Percentiles rank a stretch among this genome's conserved stretches.
Evolutionary conservation across 2,113 vertebrate genomes (phyloP).

Genomic region (Cephalophus harveyi): DNA sequence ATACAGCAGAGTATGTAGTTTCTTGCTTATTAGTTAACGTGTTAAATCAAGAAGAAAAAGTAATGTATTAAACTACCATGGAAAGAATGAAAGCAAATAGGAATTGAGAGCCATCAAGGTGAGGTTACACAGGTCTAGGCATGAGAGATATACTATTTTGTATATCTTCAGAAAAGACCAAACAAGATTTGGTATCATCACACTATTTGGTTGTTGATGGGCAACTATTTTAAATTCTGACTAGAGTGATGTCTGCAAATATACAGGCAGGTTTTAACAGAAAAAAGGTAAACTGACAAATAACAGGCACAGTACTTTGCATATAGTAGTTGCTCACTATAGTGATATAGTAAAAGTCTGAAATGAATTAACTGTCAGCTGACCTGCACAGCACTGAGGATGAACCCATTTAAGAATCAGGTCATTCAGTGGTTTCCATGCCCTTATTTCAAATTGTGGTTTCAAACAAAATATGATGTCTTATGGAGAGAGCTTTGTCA

Average conservation of each 20-base stretch:
- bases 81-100: slow-evolving; percentile 31
- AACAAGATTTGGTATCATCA: neutral
- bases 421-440: neutral
- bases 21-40: slow-evolving; percentile 22
- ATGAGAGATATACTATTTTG: neutral
- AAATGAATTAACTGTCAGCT: slow-evolving; percentile 25
- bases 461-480: slow-evolving; percentile 35
- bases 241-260: neutral
- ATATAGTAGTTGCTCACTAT: neutral
- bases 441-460: slow-evolving; percentile 26
- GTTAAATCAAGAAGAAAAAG: slow-evolving; percentile 4
- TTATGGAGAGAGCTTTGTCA: neutral
- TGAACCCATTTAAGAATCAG: neutral
- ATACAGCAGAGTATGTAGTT: neutral
- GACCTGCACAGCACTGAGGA: neutral
- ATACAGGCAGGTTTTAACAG: neutral
- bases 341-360: neutral
- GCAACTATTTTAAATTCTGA: neutral
- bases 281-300: slow-evolving; percentile 4
- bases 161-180: neutral
- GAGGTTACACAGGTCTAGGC: neutral
- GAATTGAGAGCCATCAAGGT: neutral
- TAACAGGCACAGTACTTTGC: neutral
- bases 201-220: neutral
- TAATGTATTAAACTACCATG: neutral